Evolutionary conservation across 1,140 invertebrate species (phyloP).

Genomic region (Euwallacea fornicatus): DNA sequence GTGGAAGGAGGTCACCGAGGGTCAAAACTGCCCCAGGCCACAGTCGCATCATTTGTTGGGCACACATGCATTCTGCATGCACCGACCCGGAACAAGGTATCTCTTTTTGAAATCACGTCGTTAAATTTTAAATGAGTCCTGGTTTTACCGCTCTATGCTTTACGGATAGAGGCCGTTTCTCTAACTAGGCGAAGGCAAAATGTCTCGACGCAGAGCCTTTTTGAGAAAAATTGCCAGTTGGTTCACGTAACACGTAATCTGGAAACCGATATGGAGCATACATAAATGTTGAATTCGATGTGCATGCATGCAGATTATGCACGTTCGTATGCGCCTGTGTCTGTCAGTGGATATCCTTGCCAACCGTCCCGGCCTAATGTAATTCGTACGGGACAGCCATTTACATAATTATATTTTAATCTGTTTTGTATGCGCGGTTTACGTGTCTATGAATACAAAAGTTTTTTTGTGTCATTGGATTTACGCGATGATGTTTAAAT

Average conservation of each 20-base stretch:
- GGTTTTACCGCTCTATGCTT: neutral
- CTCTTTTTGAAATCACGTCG: conserved; percentile 3
- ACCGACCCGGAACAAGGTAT: conserved; percentile 6
- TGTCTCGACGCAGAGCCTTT: neutral
- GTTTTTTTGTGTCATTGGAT: neutral
- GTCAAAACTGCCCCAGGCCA: conserved; percentile 14
- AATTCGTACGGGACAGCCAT: conserved; percentile 6
- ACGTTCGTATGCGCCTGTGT: neutral
- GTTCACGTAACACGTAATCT: conserved; percentile 17
- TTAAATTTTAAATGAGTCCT: conserved; percentile 4
- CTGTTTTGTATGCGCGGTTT: conserved; percentile 11
- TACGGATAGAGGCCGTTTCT: too few relatives aligned
- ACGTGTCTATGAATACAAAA: conserved; percentile 4
- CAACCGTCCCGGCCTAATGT: conserved; percentile 4
- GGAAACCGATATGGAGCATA: conserved; percentile 20
- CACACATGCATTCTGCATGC: conserved; percentile 11
- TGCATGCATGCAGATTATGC: conserved; percentile 23
- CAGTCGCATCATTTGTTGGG: conserved; percentile 14
- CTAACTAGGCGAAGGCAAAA: too few relatives aligned
- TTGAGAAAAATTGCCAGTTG: neutral
- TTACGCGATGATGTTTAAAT: too few relatives aligned
- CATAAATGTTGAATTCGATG: conserved; percentile 20
- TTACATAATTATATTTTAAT: conserved; percentile 25
- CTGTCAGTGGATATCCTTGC: conserved; percentile 16
- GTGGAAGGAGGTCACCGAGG: conserved; percentile 6